Evolutionary conservation across 92 coral and sea anemone genomes (phyloP).

Genomic region (Epizoanthus stellaris): DNA sequence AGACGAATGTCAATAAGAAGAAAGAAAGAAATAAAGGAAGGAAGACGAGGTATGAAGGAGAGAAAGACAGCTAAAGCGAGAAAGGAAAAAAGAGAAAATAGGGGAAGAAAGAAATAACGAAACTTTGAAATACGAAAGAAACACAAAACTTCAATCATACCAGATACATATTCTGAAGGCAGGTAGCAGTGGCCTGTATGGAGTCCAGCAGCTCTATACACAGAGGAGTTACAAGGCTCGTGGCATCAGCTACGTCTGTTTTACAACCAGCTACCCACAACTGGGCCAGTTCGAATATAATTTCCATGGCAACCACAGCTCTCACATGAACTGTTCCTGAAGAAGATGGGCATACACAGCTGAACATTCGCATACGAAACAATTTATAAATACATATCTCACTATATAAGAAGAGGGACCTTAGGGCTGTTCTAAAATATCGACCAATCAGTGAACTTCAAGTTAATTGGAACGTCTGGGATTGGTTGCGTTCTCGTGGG

Average conservation of each 20-base stretch:
- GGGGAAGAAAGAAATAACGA: too few species aligned
- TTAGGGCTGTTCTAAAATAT: too few species aligned
- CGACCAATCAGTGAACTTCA: too few species aligned
- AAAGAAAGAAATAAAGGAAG: too few species aligned
- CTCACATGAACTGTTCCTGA: constrained; percentile 25
- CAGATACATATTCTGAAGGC: constrained; percentile 37
- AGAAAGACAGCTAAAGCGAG: too few species aligned
- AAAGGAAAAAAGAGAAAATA: too few species aligned
- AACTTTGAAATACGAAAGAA: too few species aligned
- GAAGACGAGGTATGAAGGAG: too few species aligned
- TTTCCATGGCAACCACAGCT: constrained; percentile 47
- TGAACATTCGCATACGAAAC: background rate
- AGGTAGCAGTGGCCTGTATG: constrained; percentile 34
- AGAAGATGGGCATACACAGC: background rate
- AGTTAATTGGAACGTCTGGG: too few species aligned
- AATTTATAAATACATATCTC: background rate
- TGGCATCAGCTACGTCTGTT: constrained; percentile 16
- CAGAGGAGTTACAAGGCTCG: constrained; percentile 15
- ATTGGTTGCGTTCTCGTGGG: too few species aligned
- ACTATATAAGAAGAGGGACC: too few species aligned
- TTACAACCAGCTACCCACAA: constrained; percentile 47
- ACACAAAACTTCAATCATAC: constrained; percentile 2
- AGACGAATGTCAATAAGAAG: too few species aligned
- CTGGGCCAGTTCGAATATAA: constrained; percentile 41
- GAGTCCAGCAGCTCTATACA: constrained; percentile 43